Base-by-base conservation (phyloP, 2,888 invertebrate species). In the Antheraea assamensis region DNA sequence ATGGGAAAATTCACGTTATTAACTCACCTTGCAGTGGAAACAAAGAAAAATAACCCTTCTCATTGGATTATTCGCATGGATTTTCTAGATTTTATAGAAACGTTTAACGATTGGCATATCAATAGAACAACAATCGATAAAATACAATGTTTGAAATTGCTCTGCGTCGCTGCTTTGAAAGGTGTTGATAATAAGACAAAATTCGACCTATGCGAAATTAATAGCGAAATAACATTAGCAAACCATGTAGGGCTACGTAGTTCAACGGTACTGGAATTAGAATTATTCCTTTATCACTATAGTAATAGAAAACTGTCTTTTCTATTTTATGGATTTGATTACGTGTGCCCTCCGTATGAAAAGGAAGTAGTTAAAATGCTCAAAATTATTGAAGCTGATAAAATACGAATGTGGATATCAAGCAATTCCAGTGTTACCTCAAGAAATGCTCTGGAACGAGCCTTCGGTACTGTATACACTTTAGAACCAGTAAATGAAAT, bases 251-350 rank as follows among this genome's bases (percentile, higher is more conserved):
- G 73, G 19, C 55, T 76, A 17, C 74, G 75, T 7, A 72, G 79
- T 66, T 27, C 76, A n/a, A 72, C 78, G 61, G 73, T 83, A 24
- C 80, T 82, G 70, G 85, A 86, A 78, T 73, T 86, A 71, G 78
- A 83, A 64, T 75, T 85, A 55, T 87, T 87, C 74, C 75, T 86
- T 71, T 71, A 81, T 73, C 80, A 80, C 73, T 86, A 80, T 47
- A 85, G 86, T 72, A 74, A 74, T 21, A 78, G 79, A 5, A 78
- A 83, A 49, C 71, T 84, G 2, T 78, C 85, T 76, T 81, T 87
- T 52, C 73, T 87, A 35, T 84, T 87, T 75, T 84, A 87, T 71
- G 85, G 84, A 19, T 87, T 83, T 73, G 83, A 85, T 61, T 81
- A 79, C 76, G 80, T 85, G 64, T 83, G 80, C 72, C 83, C 84